Evolutionary conservation across 2,888 invertebrate species (phyloP).

Genomic region (Standfussiana lucernea): DNA sequence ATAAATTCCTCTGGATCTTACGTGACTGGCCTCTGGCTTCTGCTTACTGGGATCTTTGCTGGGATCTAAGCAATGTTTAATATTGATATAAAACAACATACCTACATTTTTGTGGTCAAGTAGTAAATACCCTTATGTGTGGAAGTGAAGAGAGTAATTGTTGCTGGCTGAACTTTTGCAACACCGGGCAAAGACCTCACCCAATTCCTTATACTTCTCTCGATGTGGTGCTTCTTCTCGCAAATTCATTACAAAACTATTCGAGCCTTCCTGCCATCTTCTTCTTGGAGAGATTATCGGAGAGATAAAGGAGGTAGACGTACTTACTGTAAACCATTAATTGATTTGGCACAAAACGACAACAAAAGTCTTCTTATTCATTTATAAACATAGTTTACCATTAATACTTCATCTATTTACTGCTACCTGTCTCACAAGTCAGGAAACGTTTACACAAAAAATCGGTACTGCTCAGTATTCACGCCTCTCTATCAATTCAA

Average conservation of each 20-base stretch:
- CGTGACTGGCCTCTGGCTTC: constrained; percentile 45
- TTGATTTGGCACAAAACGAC: background rate
- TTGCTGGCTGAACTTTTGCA: background rate
- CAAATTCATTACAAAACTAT: background rate
- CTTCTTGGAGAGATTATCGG: background rate
- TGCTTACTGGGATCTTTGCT: constrained; percentile 3
- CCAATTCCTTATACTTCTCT: background rate
- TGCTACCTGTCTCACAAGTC: background rate
- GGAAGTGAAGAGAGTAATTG: background rate
- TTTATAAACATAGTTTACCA: background rate
- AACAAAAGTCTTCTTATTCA: background rate
- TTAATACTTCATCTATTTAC: background rate
- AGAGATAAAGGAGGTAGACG: background rate
- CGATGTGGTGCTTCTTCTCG: background rate
- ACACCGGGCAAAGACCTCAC: background rate
- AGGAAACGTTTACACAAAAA: background rate
- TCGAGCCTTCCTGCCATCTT: background rate
- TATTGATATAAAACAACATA: constrained; percentile 7
- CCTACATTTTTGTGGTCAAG: background rate
- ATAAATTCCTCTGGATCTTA: constrained; percentile 53
- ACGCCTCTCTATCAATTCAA: constrained; percentile 10
- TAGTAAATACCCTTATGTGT: background rate
- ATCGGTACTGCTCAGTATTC: background rate
- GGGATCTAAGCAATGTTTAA: constrained; percentile 9
- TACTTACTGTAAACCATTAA: background rate